phyloP scores from a whole-genome alignment of 2,888 invertebrate genomes.

The Phasia obesa region DNA sequence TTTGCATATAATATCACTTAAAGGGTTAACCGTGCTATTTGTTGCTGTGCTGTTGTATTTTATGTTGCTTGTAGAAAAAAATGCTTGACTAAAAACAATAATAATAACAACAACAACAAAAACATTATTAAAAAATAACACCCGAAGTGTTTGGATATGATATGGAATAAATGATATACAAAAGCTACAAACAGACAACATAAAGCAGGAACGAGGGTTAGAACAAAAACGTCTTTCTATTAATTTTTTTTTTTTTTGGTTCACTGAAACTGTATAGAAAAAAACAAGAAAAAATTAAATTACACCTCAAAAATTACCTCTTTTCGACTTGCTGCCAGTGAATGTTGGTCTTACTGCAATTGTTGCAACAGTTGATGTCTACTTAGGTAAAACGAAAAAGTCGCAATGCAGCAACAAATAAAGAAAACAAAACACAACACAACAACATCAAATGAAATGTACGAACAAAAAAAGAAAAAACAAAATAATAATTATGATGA shows the following conservation, averaged over 20 bases:
- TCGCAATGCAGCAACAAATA: constrained; percentile 67
- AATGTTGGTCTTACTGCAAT: background rate
- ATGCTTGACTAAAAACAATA: constrained; percentile 38
- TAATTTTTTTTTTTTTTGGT: constrained; percentile 11
- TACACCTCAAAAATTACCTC: constrained; percentile 69
- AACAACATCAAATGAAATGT: constrained; percentile 57
- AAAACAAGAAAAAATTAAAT: constrained; percentile 61
- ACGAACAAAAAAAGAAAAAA: constrained; percentile 38
- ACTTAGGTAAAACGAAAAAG: constrained; percentile 58
- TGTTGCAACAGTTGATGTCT: constrained; percentile 61
- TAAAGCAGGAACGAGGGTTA: constrained; percentile 31
- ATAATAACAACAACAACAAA: constrained; percentile 49
- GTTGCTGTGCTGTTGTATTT: background rate
- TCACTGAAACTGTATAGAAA: constrained; percentile 35
- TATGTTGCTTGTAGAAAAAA: constrained; percentile 24
- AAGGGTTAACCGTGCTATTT: constrained; percentile 27
- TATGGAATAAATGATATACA: constrained; percentile 51
- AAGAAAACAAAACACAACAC: constrained; percentile 21
- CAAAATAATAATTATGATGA: constrained; percentile 69
- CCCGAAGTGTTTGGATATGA: constrained; percentile 69
- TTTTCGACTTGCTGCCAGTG: constrained; percentile 41
- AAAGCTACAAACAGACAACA: background rate
- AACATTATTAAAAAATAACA: constrained; percentile 63
- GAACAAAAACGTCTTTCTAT: constrained; percentile 26
- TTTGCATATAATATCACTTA: too few relatives aligned